Percentiles rank a stretch among this genome's conserved stretches.
Evolutionary conservation across 2,888 invertebrate genomes (phyloP).

Genomic region (Pollenia angustigena): DNA sequence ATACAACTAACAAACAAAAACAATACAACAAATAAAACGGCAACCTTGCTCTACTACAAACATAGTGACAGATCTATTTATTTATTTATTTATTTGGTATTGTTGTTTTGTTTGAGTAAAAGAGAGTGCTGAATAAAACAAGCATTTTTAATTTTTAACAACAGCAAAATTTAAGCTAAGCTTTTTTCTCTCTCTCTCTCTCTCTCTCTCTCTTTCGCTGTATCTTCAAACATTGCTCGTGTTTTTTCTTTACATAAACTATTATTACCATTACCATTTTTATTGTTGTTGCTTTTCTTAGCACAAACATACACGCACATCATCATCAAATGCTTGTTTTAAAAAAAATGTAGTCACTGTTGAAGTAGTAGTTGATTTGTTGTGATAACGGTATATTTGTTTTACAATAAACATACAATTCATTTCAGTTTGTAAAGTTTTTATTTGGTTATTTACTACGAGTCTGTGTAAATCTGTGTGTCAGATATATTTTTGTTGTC

Average conservation of each 20-base stretch:
- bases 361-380: conserved; percentile 54
- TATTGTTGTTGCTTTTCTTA: conserved; percentile 9
- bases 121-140: background rate
- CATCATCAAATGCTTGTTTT: background rate
- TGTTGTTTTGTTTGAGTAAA: conserved; percentile 1
- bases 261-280: conserved; percentile 35
- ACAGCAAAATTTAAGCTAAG: conserved; percentile 1
- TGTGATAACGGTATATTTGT: conserved; percentile 60
- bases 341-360: conserved; percentile 37
- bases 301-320: background rate
- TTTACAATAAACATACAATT: conserved; percentile 56
- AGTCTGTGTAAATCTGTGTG: conserved; percentile 8
- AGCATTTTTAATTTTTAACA: conserved; percentile 45
- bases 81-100: conserved; percentile 24
- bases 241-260: conserved; percentile 44
- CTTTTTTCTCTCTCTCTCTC: background rate
- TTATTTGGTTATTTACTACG: background rate
- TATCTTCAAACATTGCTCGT: background rate
- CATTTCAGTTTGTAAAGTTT: conserved; percentile 29
- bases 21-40: background rate
- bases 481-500: background rate
- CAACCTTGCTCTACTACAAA: conserved; percentile 32
- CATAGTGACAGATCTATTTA: conserved; percentile 41
- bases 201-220: background rate
- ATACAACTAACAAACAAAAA: background rate